Conservation (phyloP, 2,888 invertebrate species). For the Pristionchus entomophagus region DNA sequence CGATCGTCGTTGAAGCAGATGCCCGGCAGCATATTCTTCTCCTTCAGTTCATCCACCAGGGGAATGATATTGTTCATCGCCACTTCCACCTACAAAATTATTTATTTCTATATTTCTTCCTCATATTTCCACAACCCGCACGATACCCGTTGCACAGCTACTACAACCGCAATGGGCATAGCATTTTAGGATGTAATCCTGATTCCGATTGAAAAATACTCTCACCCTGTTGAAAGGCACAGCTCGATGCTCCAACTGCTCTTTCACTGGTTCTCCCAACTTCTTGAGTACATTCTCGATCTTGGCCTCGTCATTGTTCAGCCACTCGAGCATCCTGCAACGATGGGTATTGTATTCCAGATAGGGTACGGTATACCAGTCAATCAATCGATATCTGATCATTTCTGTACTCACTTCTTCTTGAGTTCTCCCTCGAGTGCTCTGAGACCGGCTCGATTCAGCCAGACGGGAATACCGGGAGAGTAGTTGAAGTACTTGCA, state of each 20-base stretch:
- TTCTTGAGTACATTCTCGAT: constrained; percentile 60
- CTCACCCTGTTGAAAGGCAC: constrained; percentile 68
- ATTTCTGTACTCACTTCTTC: constrained; percentile 53
- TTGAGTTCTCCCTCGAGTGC: constrained; percentile 68
- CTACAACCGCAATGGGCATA: not conserved
- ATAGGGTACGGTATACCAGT: not conserved
- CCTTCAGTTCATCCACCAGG: constrained; percentile 68
- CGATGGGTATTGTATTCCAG: too few relatives aligned
- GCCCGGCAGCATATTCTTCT: constrained; percentile 69
- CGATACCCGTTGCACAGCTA: not conserved
- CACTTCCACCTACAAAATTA: constrained; percentile 53
- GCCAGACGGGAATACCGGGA: constrained; percentile 64
- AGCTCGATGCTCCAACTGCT: constrained; percentile 56
- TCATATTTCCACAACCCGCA: not conserved
- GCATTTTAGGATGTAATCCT: not conserved
- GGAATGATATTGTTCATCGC: constrained; percentile 69
- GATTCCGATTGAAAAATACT: too few relatives aligned
- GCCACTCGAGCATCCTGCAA: constrained; percentile 66
- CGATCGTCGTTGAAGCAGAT: constrained; percentile 75
- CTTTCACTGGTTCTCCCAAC: constrained; percentile 61
- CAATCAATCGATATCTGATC: not conserved
- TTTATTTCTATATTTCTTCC: not conserved
- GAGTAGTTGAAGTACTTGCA: constrained; percentile 68
- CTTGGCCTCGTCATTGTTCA: constrained; percentile 68
- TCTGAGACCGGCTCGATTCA: constrained; percentile 67